These are phyloP conservation scores for Poecile montanus DNA, from an alignment of 2,797 vertebrate species.

Conservation along the genomic window DNA sequence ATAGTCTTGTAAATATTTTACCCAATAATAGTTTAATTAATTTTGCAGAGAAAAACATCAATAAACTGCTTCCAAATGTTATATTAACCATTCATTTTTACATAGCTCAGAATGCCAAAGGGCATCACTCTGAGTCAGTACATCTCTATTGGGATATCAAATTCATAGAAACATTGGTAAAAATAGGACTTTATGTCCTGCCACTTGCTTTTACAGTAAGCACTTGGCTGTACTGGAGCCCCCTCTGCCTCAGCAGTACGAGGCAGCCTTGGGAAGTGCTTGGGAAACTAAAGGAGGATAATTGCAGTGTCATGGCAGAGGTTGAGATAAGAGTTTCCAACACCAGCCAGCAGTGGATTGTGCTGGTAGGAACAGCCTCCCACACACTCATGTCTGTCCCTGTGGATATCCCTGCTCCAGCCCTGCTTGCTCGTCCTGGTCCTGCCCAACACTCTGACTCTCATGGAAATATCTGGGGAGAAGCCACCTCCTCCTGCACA, in stretches of 20 bases:
- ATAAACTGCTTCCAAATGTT: background rate
- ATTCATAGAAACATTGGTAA: background rate
- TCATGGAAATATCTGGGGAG: background rate
- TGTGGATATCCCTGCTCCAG: background rate
- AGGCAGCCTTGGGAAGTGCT: background rate
- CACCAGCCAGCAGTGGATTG: background rate
- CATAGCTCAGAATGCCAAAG: background rate
- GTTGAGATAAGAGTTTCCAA: fast-evolving
- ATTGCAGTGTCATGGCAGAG: background rate
- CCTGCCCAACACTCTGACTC: fast-evolving
- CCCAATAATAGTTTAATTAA: background rate
- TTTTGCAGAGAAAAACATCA: background rate
- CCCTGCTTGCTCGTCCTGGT: background rate
- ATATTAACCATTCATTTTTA: background rate
- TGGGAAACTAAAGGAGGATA: background rate
- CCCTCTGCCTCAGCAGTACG: background rate
- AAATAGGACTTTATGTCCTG: background rate
- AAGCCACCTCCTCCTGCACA: background rate
- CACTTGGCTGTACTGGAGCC: background rate
- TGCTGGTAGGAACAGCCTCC: background rate
- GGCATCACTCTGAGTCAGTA: background rate
- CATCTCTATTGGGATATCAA: background rate
- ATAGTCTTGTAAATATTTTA: background rate
- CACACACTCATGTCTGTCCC: background rate
- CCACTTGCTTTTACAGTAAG: background rate